A percentile compares a stretch with the other conserved stretches of the same genome.
phyloP scores from a whole-genome alignment of 1,140 invertebrate species.

The Hyphantria cunea region DNA sequence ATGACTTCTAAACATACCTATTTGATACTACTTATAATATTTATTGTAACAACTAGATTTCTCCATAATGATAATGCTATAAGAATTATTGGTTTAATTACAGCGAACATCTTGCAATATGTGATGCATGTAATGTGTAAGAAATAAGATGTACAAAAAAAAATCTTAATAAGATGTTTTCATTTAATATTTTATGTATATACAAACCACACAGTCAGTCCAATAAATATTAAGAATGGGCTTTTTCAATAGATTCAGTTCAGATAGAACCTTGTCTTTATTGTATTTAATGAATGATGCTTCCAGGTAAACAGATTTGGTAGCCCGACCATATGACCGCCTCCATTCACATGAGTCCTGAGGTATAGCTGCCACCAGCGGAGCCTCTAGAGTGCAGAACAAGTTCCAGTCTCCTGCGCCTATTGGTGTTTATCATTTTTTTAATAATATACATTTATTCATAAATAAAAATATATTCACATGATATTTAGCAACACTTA shows the following conservation, averaged over 20 bases:
- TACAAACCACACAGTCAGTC: conserved; percentile 94
- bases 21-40: no score
- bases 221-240: conserved; percentile 97
- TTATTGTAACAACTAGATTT: no score
- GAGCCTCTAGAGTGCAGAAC: conserved; percentile 91
- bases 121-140: no score
- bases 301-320: conserved; percentile 92
- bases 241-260: conserved; percentile 90
- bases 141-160: no score
- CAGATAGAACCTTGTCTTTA: conserved; percentile 85
- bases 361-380: conserved; percentile 89
- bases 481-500: conserved; percentile 54
- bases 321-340: conserved; percentile 90
- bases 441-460: background rate
- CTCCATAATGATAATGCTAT: no score
- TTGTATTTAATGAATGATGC: conserved; percentile 93
- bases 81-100: no score
- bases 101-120: no score
- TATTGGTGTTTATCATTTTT: conserved; percentile 59
- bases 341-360: conserved; percentile 95
- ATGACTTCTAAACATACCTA: no score
- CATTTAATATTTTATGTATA: conserved; percentile 8
- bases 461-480: background rate
- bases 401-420: conserved; percentile 94
- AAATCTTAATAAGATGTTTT: no score